A percentile compares a stretch with the other conserved stretches of the same genome.
phyloP scores from a whole-genome alignment of 1,140 invertebrate genomes.

The Magallana ariakensis region DNA sequence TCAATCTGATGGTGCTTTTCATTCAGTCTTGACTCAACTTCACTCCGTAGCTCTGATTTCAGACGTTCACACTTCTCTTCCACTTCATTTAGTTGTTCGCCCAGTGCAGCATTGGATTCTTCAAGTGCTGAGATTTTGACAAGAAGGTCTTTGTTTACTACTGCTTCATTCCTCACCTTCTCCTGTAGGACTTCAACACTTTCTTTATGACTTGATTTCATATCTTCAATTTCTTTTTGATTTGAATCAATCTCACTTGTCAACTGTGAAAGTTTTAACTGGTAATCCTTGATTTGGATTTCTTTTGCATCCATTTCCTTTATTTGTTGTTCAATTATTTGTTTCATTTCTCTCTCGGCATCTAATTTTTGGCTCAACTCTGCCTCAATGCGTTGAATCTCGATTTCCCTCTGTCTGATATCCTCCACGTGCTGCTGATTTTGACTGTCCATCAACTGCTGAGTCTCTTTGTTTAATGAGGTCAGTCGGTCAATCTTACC shows the following conservation, averaged over 20 bases:
- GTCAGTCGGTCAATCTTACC: background rate
- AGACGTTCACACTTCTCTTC: conserved; percentile 17
- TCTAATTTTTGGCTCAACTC: background rate
- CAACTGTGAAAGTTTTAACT: background rate
- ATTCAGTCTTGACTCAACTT: conserved; percentile 15
- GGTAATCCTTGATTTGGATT: background rate
- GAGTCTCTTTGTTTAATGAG: background rate
- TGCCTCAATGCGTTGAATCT: background rate
- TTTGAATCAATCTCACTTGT: background rate
- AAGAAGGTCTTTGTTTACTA: background rate
- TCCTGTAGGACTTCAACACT: background rate
- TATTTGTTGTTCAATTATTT: background rate
- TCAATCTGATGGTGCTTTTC: conserved; percentile 39
- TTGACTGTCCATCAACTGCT: background rate
- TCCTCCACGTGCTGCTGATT: background rate
- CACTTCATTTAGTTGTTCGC: background rate
- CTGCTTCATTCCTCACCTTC: background rate
- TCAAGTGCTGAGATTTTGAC: background rate
- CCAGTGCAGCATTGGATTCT: background rate
- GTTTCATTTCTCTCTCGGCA: background rate
- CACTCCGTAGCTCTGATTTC: conserved; percentile 14
- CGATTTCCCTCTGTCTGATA: background rate
- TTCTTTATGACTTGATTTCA: background rate
- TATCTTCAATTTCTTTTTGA: background rate
- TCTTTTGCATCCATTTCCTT: background rate